Evolutionary conservation across 2,797 vertebrate species (phyloP).

Genomic region (Dicrostonyx torquatus): DNA sequence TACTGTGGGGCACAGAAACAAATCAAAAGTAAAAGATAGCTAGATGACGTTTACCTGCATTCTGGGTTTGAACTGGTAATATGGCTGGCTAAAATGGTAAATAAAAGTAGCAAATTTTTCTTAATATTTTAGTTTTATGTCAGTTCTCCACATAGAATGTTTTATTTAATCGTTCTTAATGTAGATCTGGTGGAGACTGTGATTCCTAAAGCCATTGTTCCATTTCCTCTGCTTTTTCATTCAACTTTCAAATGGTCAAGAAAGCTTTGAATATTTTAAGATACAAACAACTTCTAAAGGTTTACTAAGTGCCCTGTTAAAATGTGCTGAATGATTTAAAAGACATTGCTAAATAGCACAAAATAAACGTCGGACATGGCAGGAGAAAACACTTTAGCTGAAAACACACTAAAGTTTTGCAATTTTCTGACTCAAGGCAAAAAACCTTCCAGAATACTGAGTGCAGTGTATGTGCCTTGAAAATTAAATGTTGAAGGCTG

Average conservation of each 20-base stretch:
- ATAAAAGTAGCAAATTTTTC: neutral
- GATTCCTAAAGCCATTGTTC: neutral
- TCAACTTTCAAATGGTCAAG: neutral
- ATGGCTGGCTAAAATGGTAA: neutral
- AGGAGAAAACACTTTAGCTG: neutral
- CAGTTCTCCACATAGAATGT: neutral
- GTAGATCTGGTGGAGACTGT: neutral
- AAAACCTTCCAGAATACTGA: neutral
- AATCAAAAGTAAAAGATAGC: neutral
- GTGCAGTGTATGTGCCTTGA: neutral
- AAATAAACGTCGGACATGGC: neutral
- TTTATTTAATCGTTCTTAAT: neutral
- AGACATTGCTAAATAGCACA: neutral
- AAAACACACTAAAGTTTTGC: neutral
- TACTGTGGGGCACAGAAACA: neutral
- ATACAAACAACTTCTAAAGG: neutral
- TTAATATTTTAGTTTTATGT: neutral
- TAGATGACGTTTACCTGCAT: neutral
- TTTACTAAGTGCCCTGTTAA: neutral
- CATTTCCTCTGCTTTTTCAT: neutral
- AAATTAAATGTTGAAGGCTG: constrained; percentile 40
- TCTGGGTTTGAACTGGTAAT: neutral
- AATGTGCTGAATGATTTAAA: constrained; percentile 6
- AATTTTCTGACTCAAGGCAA: neutral
- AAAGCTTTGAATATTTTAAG: neutral